Base-by-base conservation (phyloP, 2,888 invertebrate species). In the Hemaris fuciformis region DNA sequence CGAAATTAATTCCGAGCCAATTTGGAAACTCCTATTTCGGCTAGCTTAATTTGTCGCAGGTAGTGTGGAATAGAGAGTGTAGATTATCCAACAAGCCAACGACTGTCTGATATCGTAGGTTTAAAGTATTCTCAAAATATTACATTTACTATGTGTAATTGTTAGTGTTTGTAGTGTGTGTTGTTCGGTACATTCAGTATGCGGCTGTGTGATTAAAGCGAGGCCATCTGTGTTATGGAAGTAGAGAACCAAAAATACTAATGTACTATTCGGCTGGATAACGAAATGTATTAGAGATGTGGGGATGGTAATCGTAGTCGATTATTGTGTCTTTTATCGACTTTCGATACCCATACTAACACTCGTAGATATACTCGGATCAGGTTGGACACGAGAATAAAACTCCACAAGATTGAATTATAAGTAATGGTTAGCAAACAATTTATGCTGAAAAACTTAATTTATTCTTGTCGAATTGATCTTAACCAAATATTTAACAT, bases 1-100 rank as follows among this genome's bases (percentile, higher is more conserved):
- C 66, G 68, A 75, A 73, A 76, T 74, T 72, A 69, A 76, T 77
- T 86, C 87, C 85, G 85, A 87, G 87, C 87, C 86, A 86, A 67
- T 80, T 76, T 82, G 70, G 74, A 70, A 76, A 63, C 25, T 72
- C 71, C 73, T 75, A 68, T 73, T 72, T 71, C 63, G 75, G 77
- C 71, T 75, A 76, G 70, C 74, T 75, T 72, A 63, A 66, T 71
- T 71, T 70, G 70, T 70, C 70, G 63, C 66, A 68, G 67, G 68
- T 62, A 61, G 25, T 70, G 62, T 68, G 62, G 57, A 64, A 46
- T 71, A 70, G 65, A 66, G 65, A 72, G 69, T 57, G 66, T 66
- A 65, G 68, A 5, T 38, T 31, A 48, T 66, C 65, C 68, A 57
- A 63, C 71, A 69, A 63, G 75, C 71, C 78, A 78, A 79, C 72